phyloP scores from a whole-genome alignment of 2,113 vertebrate genomes.

The Larimichthys polyactis region DNA sequence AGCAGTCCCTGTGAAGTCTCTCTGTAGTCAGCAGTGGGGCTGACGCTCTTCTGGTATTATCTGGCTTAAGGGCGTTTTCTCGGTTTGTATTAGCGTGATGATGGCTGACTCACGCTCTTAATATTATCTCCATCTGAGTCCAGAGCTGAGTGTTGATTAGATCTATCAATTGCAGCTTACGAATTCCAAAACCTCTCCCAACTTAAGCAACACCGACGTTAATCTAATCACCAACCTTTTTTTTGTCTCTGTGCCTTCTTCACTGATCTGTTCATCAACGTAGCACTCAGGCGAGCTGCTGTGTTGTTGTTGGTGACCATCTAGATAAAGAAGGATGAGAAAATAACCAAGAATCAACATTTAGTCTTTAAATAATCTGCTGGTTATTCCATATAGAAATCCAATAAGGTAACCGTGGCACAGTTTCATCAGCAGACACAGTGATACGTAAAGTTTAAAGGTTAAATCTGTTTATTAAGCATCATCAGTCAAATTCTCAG shows the following conservation, averaged over 20 bases:
- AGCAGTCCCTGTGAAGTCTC: slow-evolving; percentile 43
- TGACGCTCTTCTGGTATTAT: slow-evolving; percentile 61
- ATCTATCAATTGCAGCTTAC: background rate
- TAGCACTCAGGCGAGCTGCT: background rate
- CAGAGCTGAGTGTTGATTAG: slow-evolving; percentile 26
- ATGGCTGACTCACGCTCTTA: slow-evolving; percentile 40
- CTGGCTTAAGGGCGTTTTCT: slow-evolving; percentile 59
- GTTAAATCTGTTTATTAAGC: background rate
- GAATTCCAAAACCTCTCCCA: slow-evolving; percentile 20
- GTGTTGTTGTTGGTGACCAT: background rate
- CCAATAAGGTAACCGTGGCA: background rate
- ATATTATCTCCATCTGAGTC: slow-evolving; percentile 40
- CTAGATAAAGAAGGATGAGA: slow-evolving; percentile 22
- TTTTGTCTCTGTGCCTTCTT: background rate
- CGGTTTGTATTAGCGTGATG: slow-evolving; percentile 61
- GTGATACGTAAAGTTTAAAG: background rate
- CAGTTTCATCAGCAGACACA: background rate
- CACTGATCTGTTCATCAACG: slow-evolving; percentile 12
- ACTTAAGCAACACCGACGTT: background rate
- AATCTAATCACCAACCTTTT: background rate
- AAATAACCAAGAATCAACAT: slow-evolving; percentile 13
- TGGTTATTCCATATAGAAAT: slow-evolving; percentile 17
- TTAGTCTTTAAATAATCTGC: slow-evolving; percentile 5
- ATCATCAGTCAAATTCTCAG: background rate
- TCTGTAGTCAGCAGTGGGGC: slow-evolving; percentile 66